phyloP scores from a whole-genome alignment of 2,797 vertebrate species.

The Mormyrops attenuatus region DNA sequence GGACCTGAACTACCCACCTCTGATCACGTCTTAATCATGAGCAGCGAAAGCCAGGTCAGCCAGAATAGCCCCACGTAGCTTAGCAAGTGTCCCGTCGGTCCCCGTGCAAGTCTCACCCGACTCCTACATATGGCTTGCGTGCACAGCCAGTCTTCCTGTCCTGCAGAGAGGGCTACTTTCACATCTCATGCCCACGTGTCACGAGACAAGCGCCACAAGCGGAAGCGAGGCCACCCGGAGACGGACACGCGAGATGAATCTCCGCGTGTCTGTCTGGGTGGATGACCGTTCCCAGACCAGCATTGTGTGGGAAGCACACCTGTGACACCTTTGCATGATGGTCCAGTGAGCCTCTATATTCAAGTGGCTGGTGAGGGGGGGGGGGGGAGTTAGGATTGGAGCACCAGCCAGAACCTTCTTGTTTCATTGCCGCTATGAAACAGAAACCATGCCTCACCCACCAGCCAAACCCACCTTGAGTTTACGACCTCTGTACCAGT shows the following conservation, averaged over 20 bases:
- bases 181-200: background rate
- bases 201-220: background rate
- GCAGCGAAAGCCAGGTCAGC: background rate
- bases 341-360: background rate
- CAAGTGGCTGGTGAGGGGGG: background rate
- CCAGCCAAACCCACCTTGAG: background rate
- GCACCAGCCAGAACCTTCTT: background rate
- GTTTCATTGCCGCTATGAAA: slow-evolving; percentile 7
- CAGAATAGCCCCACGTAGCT: background rate
- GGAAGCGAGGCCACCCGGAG: background rate
- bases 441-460: background rate
- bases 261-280: background rate
- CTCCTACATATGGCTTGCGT: background rate
- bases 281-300: background rate
- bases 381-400: background rate
- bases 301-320: background rate
- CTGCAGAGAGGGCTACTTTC: background rate
- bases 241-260: background rate
- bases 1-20: background rate
- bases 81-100: background rate
- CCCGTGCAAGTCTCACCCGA: background rate
- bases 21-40: background rate
- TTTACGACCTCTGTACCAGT: background rate
- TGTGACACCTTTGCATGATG: background rate
- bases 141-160: background rate